phyloP scores from a whole-genome alignment of 2,888 invertebrate species.

The Heliconius ethilla region DNA sequence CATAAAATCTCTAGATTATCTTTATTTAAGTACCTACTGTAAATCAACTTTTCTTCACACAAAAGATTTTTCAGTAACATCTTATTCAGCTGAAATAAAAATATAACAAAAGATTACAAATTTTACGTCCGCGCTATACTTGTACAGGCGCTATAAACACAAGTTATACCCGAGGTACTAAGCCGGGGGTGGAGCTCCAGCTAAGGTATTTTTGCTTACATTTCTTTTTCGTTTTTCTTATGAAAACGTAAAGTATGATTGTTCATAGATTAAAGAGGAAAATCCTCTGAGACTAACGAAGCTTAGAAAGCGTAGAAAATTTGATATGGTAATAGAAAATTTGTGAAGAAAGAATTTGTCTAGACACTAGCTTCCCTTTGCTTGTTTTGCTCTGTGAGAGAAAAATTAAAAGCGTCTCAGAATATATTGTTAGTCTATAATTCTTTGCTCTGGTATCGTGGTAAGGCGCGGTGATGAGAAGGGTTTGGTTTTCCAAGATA shows the following conservation, averaged over 20 bases:
- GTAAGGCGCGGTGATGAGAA: no score
- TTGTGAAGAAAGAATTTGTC: neutral
- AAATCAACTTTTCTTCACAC: neutral
- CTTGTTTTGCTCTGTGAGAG: no score
- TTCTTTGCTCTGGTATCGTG: no score
- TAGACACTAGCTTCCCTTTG: no score
- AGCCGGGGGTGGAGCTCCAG: neutral
- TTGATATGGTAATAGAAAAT: neutral
- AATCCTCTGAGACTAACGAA: neutral
- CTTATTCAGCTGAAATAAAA: neutral
- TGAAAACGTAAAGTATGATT: slow-evolving; percentile 32
- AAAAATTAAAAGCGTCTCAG: no score
- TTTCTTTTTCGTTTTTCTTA: slow-evolving; percentile 21
- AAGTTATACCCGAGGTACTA: neutral
- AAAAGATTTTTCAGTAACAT: neutral
- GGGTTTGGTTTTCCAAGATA: no score
- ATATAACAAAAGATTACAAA: neutral
- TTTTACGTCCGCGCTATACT: neutral
- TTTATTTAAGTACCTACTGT: neutral
- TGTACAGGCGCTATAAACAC: neutral
- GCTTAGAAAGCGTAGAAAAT: neutral
- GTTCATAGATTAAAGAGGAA: slow-evolving; percentile 24
- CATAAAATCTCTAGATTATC: neutral
- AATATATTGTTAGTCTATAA: no score
- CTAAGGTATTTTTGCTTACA: slow-evolving; percentile 19